Evolutionary conservation across 2,797 vertebrate genomes (phyloP).

Genomic region (Scyliorhinus canicula): DNA sequence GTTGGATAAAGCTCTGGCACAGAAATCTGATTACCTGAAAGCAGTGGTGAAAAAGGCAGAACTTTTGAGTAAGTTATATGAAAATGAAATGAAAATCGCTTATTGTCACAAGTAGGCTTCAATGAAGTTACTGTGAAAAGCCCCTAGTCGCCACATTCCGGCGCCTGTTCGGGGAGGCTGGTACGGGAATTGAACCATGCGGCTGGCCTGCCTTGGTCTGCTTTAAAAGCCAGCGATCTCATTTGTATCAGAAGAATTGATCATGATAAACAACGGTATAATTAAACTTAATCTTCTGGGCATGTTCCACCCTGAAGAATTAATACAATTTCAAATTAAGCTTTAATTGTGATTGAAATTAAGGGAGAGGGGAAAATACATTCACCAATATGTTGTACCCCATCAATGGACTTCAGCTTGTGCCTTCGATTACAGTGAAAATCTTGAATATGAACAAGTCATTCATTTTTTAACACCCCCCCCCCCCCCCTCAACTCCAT

Average conservation of each 20-base stretch:
- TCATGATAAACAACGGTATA: not conserved
- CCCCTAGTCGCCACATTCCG: too few relatives aligned
- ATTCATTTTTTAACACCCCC: too few relatives aligned
- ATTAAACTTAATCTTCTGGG: not conserved
- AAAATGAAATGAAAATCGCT: too few relatives aligned
- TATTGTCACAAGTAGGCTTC: too few relatives aligned
- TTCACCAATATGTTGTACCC: not conserved
- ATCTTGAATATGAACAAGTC: not conserved
- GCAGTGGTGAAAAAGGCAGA: slow-evolving; percentile 97
- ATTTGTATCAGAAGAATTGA: not conserved
- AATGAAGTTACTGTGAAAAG: too few relatives aligned
- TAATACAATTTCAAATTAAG: too few relatives aligned
- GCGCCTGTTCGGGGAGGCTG: too few relatives aligned
- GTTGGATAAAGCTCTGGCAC: slow-evolving; percentile 89
- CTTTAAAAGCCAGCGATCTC: too few relatives aligned
- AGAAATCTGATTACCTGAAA: slow-evolving; percentile 93
- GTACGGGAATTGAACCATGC: too few relatives aligned
- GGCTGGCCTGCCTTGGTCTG: too few relatives aligned
- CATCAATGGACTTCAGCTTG: not conserved
- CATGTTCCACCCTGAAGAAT: not conserved
- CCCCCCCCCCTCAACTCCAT: too few relatives aligned
- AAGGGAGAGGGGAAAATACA: not conserved
- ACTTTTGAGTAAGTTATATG: slow-evolving; percentile 81
- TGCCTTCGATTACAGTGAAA: not conserved
- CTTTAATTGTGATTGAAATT: not conserved